These are phyloP conservation scores for Oryzaephilus surinamensis DNA, from an alignment of 1,140 invertebrate genomes.

Conservation along the genomic window DNA sequence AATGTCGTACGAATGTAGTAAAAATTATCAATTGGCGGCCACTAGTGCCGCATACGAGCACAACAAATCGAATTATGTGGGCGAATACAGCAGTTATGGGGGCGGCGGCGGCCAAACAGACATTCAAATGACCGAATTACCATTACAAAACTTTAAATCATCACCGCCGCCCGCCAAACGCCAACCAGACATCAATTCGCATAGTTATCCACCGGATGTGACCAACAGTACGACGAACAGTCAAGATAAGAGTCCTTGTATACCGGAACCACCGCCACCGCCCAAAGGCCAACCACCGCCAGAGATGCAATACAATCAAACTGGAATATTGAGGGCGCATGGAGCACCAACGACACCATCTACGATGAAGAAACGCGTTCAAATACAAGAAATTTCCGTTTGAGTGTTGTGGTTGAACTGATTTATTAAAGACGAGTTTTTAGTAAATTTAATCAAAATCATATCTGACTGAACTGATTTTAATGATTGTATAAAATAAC, in stretches of 20 bases:
- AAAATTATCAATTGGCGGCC: slow-evolving; percentile 11
- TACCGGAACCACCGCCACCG: slow-evolving; percentile 60
- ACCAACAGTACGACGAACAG: slow-evolving; percentile 14
- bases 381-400: slow-evolving; percentile 80
- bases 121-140: slow-evolving; percentile 54
- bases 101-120: slow-evolving; percentile 42
- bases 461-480: slow-evolving; percentile 20
- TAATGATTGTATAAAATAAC: slow-evolving; percentile 2
- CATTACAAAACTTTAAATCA: slow-evolving; percentile 53
- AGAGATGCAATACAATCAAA: slow-evolving; percentile 34
- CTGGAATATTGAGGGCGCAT: slow-evolving; percentile 51
- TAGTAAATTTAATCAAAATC: slow-evolving; percentile 16
- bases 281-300: slow-evolving; percentile 44
- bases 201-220: slow-evolving; percentile 41
- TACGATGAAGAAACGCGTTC: slow-evolving; percentile 71
- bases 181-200: slow-evolving; percentile 39
- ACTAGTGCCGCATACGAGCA: slow-evolving; percentile 36
- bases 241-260: slow-evolving; percentile 43
- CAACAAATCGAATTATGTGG: slow-evolving; percentile 31
- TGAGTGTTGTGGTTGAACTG: slow-evolving; percentile 37
- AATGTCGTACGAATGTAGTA: slow-evolving; percentile 41
- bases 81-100: slow-evolving; percentile 54
- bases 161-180: slow-evolving; percentile 46
- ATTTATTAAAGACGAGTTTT: slow-evolving; percentile 1
- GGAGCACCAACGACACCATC: slow-evolving; percentile 43